These are phyloP conservation scores for Apostichopus parvimensis DNA, from an alignment of 35 echinoderm and acorn worm genomes.

Conservation along the genomic window DNA sequence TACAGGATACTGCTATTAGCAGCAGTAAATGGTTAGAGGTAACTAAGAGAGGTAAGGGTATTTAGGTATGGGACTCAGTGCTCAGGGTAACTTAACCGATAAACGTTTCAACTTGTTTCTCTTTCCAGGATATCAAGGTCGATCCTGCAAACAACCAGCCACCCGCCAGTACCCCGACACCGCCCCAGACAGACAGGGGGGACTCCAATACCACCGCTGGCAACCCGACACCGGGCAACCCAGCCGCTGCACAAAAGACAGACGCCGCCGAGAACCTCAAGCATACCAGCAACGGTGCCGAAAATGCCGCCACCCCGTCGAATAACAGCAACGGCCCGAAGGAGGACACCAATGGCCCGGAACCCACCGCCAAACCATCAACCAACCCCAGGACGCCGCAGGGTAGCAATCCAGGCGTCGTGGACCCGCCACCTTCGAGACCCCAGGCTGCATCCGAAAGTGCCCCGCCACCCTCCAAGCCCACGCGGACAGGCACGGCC, in stretches of 20 bases:
- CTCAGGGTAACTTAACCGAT: too few species aligned
- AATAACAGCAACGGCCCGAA: slow-evolving; percentile 36
- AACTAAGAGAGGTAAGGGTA: too few species aligned
- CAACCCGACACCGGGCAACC: background rate
- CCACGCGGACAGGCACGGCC: background rate
- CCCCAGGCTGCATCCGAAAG: slow-evolving; percentile 43
- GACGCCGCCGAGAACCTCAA: slow-evolving; percentile 11
- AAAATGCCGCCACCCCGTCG: background rate
- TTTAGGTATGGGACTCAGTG: too few species aligned
- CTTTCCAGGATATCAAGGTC: slow-evolving; percentile 57
- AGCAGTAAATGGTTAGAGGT: too few species aligned
- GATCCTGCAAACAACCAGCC: slow-evolving; percentile 38
- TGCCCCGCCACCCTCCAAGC: slow-evolving; percentile 56
- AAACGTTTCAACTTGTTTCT: slow-evolving; percentile 18
- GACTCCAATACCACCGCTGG: background rate
- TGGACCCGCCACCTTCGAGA: background rate
- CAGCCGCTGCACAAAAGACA: background rate
- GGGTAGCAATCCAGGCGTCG: slow-evolving; percentile 24
- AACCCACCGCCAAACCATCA: background rate
- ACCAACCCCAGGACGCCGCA: slow-evolving; percentile 25
- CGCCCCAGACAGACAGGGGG: slow-evolving; percentile 21
- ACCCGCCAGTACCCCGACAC: slow-evolving; percentile 19
- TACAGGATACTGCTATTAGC: too few species aligned
- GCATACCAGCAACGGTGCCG: background rate
- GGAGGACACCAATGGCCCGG: slow-evolving; percentile 6